These are phyloP conservation scores for Pampus argenteus DNA, from an alignment of 2,797 vertebrate genomes.

Conservation along the genomic window DNA sequence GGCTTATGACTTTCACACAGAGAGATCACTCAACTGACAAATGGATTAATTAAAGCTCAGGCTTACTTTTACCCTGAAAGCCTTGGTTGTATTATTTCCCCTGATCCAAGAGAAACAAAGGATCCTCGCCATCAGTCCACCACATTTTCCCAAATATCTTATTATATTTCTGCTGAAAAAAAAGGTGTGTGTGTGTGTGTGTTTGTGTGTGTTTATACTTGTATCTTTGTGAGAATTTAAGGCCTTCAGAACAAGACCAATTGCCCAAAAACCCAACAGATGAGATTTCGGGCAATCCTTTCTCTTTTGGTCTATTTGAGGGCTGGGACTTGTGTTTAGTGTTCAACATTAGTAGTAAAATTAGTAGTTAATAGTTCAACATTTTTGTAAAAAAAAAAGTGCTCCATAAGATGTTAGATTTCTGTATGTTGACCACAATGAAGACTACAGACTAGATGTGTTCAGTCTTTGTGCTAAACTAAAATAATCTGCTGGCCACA, in stretches of 20 bases:
- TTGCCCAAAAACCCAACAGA: neutral
- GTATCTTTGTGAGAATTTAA: neutral
- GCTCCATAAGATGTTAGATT: neutral
- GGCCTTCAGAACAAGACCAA: slow-evolving; percentile 3
- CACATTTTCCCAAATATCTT: slow-evolving; percentile 35
- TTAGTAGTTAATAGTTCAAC: no score
- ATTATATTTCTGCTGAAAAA: slow-evolving; percentile 15
- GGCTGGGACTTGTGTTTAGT: slow-evolving; percentile 5
- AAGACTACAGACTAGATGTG: neutral
- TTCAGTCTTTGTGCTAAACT: neutral
- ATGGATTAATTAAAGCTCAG: slow-evolving; percentile 71
- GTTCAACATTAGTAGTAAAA: no score
- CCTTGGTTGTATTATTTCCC: slow-evolving; percentile 50
- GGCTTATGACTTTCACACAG: slow-evolving; percentile 70
- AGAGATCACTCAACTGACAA: slow-evolving; percentile 72
- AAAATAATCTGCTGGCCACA: neutral
- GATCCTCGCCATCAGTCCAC: slow-evolving; percentile 7
- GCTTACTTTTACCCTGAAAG: slow-evolving; percentile 59
- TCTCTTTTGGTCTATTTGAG: neutral
- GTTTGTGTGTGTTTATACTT: no score
- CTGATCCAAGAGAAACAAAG: slow-evolving; percentile 61
- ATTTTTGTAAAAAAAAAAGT: slow-evolving; percentile 2
- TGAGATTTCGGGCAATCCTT: neutral
- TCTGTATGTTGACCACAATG: neutral
- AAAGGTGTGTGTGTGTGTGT: neutral